phyloP scores from a whole-genome alignment of 1,140 invertebrate genomes.

The Dendroctonus valens region DNA sequence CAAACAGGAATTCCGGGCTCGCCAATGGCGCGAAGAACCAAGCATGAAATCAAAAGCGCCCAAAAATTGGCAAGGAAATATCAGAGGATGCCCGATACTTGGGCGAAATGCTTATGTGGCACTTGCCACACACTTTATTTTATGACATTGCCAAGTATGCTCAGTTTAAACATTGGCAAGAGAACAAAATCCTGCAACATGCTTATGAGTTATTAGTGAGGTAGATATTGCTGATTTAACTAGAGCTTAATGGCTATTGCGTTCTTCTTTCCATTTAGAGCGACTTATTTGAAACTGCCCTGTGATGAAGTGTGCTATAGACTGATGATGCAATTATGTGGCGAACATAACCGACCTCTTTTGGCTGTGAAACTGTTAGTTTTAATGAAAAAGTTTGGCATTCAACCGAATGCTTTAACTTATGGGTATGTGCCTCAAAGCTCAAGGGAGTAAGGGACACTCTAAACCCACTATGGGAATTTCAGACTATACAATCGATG shows the following conservation, averaged over 20 bases:
- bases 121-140: constrained; percentile 97
- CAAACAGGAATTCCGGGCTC: constrained; percentile 69
- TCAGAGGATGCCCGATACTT: constrained; percentile 66
- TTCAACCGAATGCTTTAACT: constrained; percentile 96
- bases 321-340: constrained; percentile 98
- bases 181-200: constrained; percentile 73
- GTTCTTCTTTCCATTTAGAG: constrained; percentile 45
- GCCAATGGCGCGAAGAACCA: constrained; percentile 88
- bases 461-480: constrained; percentile 7
- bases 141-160: constrained; percentile 83
- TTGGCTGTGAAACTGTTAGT: constrained; percentile 93
- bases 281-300: constrained; percentile 77
- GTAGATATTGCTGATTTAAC: constrained; percentile 3
- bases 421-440: constrained; percentile 69
- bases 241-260: background rate
- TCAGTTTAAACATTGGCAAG: constrained; percentile 61
- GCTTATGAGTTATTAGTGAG: constrained; percentile 85
- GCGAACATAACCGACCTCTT: constrained; percentile 88
- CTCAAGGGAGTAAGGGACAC: background rate
- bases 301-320: constrained; percentile 97
- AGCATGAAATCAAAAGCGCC: constrained; percentile 90
- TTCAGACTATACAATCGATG: constrained; percentile 63
- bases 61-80: constrained; percentile 74
- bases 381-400: constrained; percentile 91
- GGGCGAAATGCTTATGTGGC: constrained; percentile 87